A percentile compares a stretch with the other conserved stretches of the same genome.
Conservation (phyloP, 2,888 invertebrate species). For the Habrosyne pyritoides region DNA sequence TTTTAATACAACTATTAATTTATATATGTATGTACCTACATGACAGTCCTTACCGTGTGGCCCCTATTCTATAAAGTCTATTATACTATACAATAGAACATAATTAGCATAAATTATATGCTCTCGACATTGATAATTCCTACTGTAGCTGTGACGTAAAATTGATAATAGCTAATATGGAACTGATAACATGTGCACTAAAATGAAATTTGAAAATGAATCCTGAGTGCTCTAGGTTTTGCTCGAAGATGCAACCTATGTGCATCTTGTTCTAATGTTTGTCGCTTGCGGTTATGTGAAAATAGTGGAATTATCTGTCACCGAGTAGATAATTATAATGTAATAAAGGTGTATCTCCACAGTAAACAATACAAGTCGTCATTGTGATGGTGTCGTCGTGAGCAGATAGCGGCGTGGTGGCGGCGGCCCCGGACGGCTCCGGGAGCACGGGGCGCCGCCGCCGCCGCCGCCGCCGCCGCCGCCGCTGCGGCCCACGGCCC, state of each 20-base stretch:
- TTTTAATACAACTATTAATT: too few species aligned
- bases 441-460: constrained; percentile 32
- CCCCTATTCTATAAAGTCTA: background rate
- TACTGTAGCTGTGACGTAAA: constrained; percentile 3
- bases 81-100: constrained; percentile 1
- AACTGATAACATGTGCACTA: constrained; percentile 1
- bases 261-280: background rate
- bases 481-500: constrained; percentile 14
- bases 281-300: constrained; percentile 31
- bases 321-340: constrained; percentile 65
- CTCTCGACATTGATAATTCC: constrained; percentile 6
- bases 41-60: background rate
- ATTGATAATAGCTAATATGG: constrained; percentile 5
- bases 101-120: constrained; percentile 6
- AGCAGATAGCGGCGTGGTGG: constrained; percentile 63
- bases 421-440: constrained; percentile 53
- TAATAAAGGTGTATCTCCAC: constrained; percentile 77
- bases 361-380: constrained; percentile 67
- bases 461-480: constrained; percentile 27
- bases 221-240: background rate
- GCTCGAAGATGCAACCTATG: background rate
- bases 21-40: too few species aligned
- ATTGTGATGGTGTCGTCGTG: constrained; percentile 55
- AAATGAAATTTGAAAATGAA: background rate
- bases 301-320: constrained; percentile 60